phyloP scores from a whole-genome alignment of 2,888 invertebrate species.

The Marronus borbonicus region DNA sequence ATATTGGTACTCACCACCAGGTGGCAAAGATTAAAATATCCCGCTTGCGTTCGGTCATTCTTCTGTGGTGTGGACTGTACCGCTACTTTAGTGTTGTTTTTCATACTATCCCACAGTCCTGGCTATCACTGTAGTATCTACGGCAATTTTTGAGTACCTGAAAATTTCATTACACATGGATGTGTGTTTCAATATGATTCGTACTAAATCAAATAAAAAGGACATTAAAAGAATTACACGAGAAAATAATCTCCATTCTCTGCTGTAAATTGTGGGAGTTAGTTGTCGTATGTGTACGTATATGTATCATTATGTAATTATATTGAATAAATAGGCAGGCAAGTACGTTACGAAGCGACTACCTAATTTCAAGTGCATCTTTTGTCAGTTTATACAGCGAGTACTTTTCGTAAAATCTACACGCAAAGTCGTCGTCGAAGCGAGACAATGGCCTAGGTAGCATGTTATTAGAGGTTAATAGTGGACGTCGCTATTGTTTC shows the following conservation, averaged over 20 bases:
- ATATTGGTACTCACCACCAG: too few relatives aligned
- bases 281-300: constrained; percentile 9
- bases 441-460: constrained; percentile 57
- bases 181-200: too few relatives aligned
- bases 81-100: too few relatives aligned
- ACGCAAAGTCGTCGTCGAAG: constrained; percentile 24
- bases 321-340: constrained; percentile 9
- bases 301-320: constrained; percentile 16
- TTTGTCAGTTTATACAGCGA: constrained; percentile 19
- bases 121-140: too few relatives aligned
- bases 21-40: too few relatives aligned
- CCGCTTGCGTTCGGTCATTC: too few relatives aligned
- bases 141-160: too few relatives aligned
- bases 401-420: constrained; percentile 16
- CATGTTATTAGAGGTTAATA: constrained; percentile 58
- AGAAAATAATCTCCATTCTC: constrained; percentile 9
- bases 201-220: too few relatives aligned
- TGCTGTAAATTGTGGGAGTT: constrained; percentile 26
- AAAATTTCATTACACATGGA: too few relatives aligned
- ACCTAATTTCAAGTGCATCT: constrained; percentile 36
- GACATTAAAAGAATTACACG: constrained; percentile 3
- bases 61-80: too few relatives aligned
- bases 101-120: too few relatives aligned
- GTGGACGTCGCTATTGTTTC: constrained; percentile 57
- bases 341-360: constrained; percentile 9